Evolutionary conservation across 2,113 vertebrate genomes (phyloP).

Genomic region (Corydoras maculifer): DNA sequence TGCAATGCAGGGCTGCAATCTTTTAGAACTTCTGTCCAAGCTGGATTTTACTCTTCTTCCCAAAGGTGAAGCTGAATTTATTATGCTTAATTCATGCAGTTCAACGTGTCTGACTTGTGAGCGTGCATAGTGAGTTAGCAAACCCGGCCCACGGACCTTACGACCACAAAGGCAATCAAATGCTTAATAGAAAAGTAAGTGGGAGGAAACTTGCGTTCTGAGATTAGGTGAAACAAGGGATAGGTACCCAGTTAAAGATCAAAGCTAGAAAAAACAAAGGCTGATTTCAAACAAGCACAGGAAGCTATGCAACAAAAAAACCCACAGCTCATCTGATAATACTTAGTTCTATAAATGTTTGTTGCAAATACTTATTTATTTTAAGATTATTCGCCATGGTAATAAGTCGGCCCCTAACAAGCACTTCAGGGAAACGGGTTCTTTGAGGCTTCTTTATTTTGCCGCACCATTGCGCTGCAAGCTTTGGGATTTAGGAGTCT

Average conservation of each 20-base stretch:
- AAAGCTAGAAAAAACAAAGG: constrained; percentile 44
- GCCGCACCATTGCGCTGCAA: constrained; percentile 67
- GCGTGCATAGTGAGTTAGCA: constrained; percentile 8
- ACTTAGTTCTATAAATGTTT: constrained; percentile 56
- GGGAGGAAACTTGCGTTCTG: constrained; percentile 31
- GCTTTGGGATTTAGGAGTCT: constrained; percentile 61
- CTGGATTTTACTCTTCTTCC: too few species aligned
- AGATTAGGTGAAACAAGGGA: constrained; percentile 43
- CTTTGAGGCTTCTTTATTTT: constrained; percentile 54
- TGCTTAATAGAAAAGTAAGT: constrained; percentile 40
- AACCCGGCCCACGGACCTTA: constrained; percentile 28
- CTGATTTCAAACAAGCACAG: constrained; percentile 40
- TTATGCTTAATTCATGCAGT: background rate
- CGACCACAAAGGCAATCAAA: constrained; percentile 35
- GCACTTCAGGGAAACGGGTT: constrained; percentile 70
- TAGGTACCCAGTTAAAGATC: constrained; percentile 48
- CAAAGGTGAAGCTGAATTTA: too few species aligned
- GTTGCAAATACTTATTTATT: constrained; percentile 51
- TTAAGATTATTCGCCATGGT: constrained; percentile 56
- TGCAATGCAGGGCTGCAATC: too few species aligned
- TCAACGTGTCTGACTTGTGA: background rate
- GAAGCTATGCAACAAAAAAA: constrained; percentile 42
- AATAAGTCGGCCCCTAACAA: constrained; percentile 69
- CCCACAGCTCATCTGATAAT: constrained; percentile 46
- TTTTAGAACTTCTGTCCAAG: too few species aligned